phyloP scores from a whole-genome alignment of 2,797 vertebrate genomes.

The Alosa sapidissima region DNA sequence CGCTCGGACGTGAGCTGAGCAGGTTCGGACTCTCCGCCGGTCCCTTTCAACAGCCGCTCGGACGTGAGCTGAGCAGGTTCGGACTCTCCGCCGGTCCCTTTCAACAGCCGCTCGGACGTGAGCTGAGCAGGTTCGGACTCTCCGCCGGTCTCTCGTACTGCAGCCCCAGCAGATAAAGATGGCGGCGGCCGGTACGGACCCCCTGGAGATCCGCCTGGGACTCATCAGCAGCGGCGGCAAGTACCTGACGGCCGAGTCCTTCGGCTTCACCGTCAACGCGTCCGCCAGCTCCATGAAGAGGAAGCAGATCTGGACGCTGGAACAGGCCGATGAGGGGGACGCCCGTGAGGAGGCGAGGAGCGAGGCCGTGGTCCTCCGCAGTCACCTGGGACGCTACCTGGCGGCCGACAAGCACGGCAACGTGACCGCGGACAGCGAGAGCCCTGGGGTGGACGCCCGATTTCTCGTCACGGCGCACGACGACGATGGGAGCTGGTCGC shows the following conservation, averaged over 20 bases:
- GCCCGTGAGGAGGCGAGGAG: constrained; percentile 75
- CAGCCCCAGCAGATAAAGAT: constrained; percentile 38
- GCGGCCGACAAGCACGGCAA: constrained; percentile 92
- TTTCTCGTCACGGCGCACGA: constrained; percentile 87
- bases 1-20: too few relatives aligned
- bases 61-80: too few relatives aligned
- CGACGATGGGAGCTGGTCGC: constrained; percentile 91
- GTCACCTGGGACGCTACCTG: constrained; percentile 95
- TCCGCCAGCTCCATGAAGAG: constrained; percentile 94
- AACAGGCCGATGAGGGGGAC: constrained; percentile 83
- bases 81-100: too few relatives aligned
- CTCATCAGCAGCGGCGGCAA: constrained; percentile 89
- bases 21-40: too few relatives aligned
- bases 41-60: too few relatives aligned
- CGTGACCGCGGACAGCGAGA: constrained; percentile 86
- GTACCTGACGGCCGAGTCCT: constrained; percentile 93
- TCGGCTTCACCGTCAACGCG: constrained; percentile 95
- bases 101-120: too few relatives aligned
- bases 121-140: too few relatives aligned
- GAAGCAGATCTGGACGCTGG: constrained; percentile 97
- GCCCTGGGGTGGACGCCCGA: constrained; percentile 82
- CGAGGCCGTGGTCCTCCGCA: constrained; percentile 83
- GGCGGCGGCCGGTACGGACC: constrained; percentile 79
- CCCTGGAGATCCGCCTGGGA: constrained; percentile 89
- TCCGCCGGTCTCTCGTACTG: too few relatives aligned